Evolutionary conservation across 2,113 vertebrate genomes (phyloP).

Genomic region (Pseudolaguvia tuberculata): DNA sequence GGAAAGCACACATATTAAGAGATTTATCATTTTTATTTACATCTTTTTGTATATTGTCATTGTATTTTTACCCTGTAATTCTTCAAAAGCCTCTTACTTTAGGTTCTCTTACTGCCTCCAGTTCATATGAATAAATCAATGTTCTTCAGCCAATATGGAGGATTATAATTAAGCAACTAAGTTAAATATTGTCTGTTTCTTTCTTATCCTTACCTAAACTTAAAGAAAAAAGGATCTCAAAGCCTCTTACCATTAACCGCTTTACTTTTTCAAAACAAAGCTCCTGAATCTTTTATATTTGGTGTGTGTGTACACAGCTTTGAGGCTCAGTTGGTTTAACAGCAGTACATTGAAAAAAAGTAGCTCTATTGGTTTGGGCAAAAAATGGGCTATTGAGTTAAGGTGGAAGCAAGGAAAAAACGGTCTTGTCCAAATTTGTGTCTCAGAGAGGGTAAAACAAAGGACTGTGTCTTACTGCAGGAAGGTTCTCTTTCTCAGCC

Average conservation of each 20-base stretch:
- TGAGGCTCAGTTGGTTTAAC: constrained; percentile 31
- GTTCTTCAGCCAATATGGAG: not conserved
- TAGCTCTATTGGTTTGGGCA: constrained; percentile 76
- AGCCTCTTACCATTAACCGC: too few relatives aligned
- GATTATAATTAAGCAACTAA: not conserved
- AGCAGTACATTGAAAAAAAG: constrained; percentile 16
- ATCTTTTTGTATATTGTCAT: too few relatives aligned
- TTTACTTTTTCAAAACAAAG: too few relatives aligned
- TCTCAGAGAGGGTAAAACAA: constrained; percentile 91
- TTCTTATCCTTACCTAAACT: not conserved
- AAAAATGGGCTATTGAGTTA: constrained; percentile 68
- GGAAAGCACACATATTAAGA: too few relatives aligned
- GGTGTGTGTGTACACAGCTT: too few relatives aligned
- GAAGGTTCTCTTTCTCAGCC: constrained; percentile 52
- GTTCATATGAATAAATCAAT: too few relatives aligned
- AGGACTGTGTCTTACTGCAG: constrained; percentile 80
- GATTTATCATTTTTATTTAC: too few relatives aligned
- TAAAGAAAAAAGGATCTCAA: not conserved
- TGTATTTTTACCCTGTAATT: too few relatives aligned
- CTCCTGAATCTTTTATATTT: too few relatives aligned
- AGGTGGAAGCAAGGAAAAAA: constrained; percentile 84
- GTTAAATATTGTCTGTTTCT: not conserved
- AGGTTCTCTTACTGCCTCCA: too few relatives aligned
- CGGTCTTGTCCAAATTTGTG: constrained; percentile 87
- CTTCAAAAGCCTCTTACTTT: too few relatives aligned